Base-by-base conservation (phyloP, 2,888 invertebrate species). In the Diogma glabrata region DNA sequence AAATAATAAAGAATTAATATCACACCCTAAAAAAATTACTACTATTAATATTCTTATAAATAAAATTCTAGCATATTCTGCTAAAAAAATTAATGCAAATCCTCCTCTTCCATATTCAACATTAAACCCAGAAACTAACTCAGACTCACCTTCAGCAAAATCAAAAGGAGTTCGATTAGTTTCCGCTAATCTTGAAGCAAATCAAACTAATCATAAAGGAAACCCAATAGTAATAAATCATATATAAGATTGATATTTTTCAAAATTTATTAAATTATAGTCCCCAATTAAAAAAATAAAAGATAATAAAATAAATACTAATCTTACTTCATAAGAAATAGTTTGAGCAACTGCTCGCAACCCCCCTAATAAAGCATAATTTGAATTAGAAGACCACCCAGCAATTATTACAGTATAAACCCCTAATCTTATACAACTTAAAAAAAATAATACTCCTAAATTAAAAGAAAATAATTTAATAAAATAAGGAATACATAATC, bases 51-150 rank as follows among this genome's bases (percentile, higher is more conserved):
- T 70, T 45, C 79, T 78, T 64, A 81, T 79, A 76, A 79, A 81
- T 72, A 81, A 74, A 77, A 81, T 81, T 67, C 74, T 81, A 0
- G 76, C 70, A 76, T 82, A 82, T 59, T 82, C 81, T 26, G 79
- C 75, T 64, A 82, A 74, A 79, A 83, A 83, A 77, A 83, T 79
- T 69, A 83, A 75, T 51, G 79, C 78, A 81, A 84, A 83, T 9
- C 78, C 75, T 0, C 79, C 78, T 60, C 79, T 77, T 72, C 79
- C 77, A 75, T 82, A 85, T 56, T 87, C 85, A 57, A 82, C 71
- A 78, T 86, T 86, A 82, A 84, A 86, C 0, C 85, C 85, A 2
- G 82, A 84, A 58, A 86, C 83, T 69, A 86, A 75, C 58, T 87
- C 85, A 54, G 82, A 84, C 59, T 86, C 85, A 0, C 84, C 83